Conservation (phyloP, 2,113 vertebrate species). For the Percina caprodes region DNA sequence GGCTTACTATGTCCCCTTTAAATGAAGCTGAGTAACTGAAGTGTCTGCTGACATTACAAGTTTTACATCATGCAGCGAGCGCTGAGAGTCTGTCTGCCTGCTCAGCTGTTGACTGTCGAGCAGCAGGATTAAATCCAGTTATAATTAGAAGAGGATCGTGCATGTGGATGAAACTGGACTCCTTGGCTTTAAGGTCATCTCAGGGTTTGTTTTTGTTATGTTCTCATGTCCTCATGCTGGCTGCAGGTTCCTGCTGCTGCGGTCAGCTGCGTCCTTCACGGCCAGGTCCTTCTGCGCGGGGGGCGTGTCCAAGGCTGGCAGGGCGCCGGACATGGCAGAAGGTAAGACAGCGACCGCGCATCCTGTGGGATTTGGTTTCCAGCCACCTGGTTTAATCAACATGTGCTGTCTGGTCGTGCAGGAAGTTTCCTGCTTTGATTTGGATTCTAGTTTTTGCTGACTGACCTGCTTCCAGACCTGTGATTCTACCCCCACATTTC, state of each 20-base stretch:
- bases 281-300: slow-evolving; percentile 60
- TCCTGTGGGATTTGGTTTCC: not conserved
- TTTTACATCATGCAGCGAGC: too few relatives aligned
- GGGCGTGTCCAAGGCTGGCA: slow-evolving; percentile 48
- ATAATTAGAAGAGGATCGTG: not conserved
- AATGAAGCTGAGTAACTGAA: too few relatives aligned
- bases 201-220: not conserved
- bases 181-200: rapidly evolving
- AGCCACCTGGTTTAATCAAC: not conserved
- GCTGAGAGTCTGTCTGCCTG: not conserved
- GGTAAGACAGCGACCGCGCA: slow-evolving; percentile 50
- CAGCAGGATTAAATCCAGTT: not conserved
- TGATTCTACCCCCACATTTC: not conserved
- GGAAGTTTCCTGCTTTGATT: not conserved
- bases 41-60: too few relatives aligned
- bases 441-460: not conserved
- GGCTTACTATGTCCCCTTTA: too few relatives aligned
- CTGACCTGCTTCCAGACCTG: not conserved
- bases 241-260: slow-evolving; percentile 72
- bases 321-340: slow-evolving; percentile 78
- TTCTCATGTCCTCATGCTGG: not conserved
- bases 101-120: slow-evolving; percentile 1
- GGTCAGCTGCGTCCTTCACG: slow-evolving; percentile 53
- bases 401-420: not conserved
- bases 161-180: not conserved